Evolutionary conservation across 2,113 vertebrate genomes (phyloP).

Genomic region (Puntigrus tetrazona): DNA sequence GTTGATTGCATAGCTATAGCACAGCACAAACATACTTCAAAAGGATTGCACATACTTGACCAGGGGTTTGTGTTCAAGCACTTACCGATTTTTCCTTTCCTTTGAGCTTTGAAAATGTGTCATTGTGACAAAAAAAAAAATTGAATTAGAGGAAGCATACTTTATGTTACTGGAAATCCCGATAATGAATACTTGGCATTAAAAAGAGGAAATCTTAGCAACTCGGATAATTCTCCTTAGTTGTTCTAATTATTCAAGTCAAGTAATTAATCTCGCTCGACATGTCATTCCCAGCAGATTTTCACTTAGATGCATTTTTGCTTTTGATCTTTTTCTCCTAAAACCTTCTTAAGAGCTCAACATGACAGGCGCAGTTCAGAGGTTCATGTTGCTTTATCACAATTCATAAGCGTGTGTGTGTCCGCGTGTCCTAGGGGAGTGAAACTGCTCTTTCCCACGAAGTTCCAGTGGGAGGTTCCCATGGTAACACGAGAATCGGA

Average conservation of each 20-base stretch:
- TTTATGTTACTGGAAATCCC: neutral
- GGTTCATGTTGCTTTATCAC: constrained; percentile 41
- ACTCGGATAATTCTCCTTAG: neutral
- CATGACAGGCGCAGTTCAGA: constrained; percentile 25
- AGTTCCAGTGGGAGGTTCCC: constrained; percentile 57
- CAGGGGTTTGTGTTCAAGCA: neutral
- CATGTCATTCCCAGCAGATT: neutral
- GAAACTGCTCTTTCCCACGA: constrained; percentile 45
- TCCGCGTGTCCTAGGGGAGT: constrained; percentile 38
- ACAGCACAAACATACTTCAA: neutral
- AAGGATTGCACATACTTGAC: neutral
- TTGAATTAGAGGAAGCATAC: neutral
- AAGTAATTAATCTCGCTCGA: constrained; percentile 29
- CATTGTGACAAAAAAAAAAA: neutral
- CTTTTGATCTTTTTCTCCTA: neutral
- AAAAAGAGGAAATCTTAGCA: neutral
- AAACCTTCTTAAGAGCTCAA: neutral
- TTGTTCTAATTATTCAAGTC: constrained; percentile 18
- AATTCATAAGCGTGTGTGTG: constrained; percentile 26
- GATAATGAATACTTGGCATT: neutral
- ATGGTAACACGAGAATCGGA: constrained; percentile 59
- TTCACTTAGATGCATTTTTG: neutral
- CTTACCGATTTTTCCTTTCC: neutral
- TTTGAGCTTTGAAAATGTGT: neutral
- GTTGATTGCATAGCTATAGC: neutral